Percentiles rank a stretch among this genome's conserved stretches.
These are phyloP conservation scores for Ametastegia equiseti DNA, from an alignment of 2,888 invertebrate species.

Conservation along the genomic window DNA sequence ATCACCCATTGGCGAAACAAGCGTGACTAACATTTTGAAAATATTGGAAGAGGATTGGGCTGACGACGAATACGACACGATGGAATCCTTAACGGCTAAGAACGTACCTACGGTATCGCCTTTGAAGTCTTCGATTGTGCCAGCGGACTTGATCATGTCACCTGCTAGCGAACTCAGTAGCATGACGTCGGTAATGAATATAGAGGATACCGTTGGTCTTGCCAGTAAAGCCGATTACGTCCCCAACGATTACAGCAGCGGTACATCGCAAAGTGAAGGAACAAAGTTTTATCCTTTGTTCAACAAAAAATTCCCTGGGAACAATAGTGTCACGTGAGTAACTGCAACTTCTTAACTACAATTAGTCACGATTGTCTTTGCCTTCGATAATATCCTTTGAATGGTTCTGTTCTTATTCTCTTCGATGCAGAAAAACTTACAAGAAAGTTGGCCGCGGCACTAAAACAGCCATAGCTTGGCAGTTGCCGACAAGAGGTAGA, in stretches of 20 bases:
- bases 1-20: constrained; percentile 63
- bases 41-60: constrained; percentile 73
- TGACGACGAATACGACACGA: constrained; percentile 68
- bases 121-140: constrained; percentile 58
- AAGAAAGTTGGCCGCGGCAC: constrained; percentile 49
- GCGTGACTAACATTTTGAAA: constrained; percentile 70
- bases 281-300: constrained; percentile 64
- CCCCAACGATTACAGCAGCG: constrained; percentile 55
- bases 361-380: neutral
- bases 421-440: constrained; percentile 57
- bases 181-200: constrained; percentile 78
- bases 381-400: neutral
- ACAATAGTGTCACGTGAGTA: constrained; percentile 49
- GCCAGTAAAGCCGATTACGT: constrained; percentile 54
- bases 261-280: constrained; percentile 55
- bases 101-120: constrained; percentile 55
- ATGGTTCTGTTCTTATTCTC: neutral
- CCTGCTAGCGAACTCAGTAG: constrained; percentile 77
- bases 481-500: constrained; percentile 76
- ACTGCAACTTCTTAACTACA: neutral
- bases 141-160: constrained; percentile 70
- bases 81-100: constrained; percentile 57
- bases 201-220: constrained; percentile 70
- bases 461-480: constrained; percentile 68
- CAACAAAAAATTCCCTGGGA: constrained; percentile 62